Evolutionary conservation across 2,113 vertebrate species (phyloP).

Genomic region (Varanus komodoensis): DNA sequence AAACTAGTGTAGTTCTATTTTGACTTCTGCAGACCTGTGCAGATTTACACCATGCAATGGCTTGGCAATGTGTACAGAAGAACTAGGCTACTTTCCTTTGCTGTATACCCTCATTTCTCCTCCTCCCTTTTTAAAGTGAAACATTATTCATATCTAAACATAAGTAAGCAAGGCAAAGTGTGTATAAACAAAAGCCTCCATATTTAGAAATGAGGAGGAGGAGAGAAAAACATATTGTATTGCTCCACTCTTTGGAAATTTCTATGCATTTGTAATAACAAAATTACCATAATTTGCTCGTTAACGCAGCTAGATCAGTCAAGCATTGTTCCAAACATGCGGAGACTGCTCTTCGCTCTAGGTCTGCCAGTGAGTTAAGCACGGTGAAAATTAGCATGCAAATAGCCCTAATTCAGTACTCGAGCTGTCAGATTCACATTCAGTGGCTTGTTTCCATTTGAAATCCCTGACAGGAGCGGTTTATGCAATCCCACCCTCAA

Average conservation of each 20-base stretch:
- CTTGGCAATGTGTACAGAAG: accelerated
- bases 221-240: conserved; percentile 80
- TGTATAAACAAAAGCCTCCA: conserved; percentile 77
- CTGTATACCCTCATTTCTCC: not conserved
- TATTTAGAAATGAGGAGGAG: conserved; percentile 76
- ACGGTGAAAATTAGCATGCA: conserved; percentile 87
- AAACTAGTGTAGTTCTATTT: not conserved
- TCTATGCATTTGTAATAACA: conserved; percentile 91
- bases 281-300: conserved; percentile 90
- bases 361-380: conserved; percentile 82
- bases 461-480: conserved; percentile 83
- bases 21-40: accelerated
- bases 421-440: conserved; percentile 82
- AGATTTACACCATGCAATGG: not conserved
- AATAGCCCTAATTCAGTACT: conserved; percentile 85
- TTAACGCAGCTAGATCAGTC: conserved; percentile 88
- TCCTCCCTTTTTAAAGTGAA: conserved; percentile 22
- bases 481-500: conserved; percentile 77
- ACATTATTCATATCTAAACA: conserved; percentile 52
- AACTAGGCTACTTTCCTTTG: not conserved
- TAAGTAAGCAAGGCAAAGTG: conserved; percentile 66
- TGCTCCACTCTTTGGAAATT: conserved; percentile 84
- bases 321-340: conserved; percentile 85
- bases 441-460: conserved; percentile 77
- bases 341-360: conserved; percentile 73